These are phyloP conservation scores for Poecile montanus DNA, from an alignment of 2,797 vertebrate species.

Conservation along the genomic window DNA sequence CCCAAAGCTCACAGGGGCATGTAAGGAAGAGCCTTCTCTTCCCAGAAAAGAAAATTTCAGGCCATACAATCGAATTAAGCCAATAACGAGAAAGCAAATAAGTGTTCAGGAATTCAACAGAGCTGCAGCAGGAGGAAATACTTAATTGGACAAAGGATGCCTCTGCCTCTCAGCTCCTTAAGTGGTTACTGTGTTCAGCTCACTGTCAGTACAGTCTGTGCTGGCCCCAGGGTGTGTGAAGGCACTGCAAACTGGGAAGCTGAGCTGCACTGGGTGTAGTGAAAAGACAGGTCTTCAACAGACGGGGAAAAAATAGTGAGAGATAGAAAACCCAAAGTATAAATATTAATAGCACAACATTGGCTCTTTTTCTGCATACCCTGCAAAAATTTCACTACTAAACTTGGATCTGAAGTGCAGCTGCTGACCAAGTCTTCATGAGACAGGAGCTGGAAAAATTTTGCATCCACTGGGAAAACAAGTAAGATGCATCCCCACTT, in stretches of 20 bases:
- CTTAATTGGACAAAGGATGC: background rate
- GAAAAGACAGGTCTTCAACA: background rate
- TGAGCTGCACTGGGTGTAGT: background rate
- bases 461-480: background rate
- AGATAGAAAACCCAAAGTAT: background rate
- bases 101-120: background rate
- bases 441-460: background rate
- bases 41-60: background rate
- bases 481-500: background rate
- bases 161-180: background rate
- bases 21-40: background rate
- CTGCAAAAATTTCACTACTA: background rate
- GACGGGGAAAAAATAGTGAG: background rate
- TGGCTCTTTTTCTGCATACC: background rate
- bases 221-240: background rate
- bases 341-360: constrained; percentile 15
- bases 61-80: background rate
- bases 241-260: background rate
- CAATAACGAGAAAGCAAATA: constrained; percentile 3
- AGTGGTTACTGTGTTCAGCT: background rate
- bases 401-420: background rate
- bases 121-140: background rate
- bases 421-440: constrained; percentile 13
- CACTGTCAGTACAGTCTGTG: background rate
- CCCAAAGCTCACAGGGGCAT: background rate